These are phyloP conservation scores for Lophotis ruficrista DNA, from an alignment of 2,113 vertebrate species.

Conservation along the genomic window DNA sequence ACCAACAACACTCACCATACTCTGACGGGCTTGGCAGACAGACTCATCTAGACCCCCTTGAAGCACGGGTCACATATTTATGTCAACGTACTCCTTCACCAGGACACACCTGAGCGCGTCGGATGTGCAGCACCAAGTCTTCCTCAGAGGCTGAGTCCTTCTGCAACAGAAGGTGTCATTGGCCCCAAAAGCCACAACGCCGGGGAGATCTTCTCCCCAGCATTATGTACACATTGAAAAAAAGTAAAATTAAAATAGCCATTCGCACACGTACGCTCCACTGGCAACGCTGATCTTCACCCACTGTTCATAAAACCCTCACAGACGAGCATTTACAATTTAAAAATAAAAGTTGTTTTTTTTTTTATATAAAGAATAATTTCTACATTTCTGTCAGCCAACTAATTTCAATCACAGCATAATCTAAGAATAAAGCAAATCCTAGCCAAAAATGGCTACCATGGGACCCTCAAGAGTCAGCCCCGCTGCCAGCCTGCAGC, in stretches of 20 bases:
- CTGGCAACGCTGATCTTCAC: background rate
- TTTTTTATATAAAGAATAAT: background rate
- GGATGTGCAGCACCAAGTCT: slow-evolving; percentile 1
- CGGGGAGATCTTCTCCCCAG: background rate
- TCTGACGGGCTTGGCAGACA: background rate
- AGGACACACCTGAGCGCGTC: background rate
- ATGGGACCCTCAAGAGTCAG: background rate
- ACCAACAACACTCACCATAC: background rate
- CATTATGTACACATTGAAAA: background rate
- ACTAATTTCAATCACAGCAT: slow-evolving; percentile 46
- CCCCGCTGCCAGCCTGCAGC: background rate
- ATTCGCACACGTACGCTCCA: background rate
- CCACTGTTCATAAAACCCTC: background rate
- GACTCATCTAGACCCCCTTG: background rate
- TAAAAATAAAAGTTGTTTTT: background rate
- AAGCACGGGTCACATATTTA: background rate
- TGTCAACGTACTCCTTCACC: background rate
- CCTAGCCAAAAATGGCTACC: slow-evolving; percentile 2
- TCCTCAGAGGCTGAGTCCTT: background rate
- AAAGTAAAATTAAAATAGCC: background rate
- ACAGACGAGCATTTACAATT: background rate
- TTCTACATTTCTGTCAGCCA: slow-evolving; percentile 30
- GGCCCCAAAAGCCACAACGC: slow-evolving; percentile 42
- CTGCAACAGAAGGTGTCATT: background rate
- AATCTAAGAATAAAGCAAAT: slow-evolving; percentile 56